Base-by-base conservation (phyloP, 2,888 invertebrate species). In the Calameuta filiformis region DNA sequence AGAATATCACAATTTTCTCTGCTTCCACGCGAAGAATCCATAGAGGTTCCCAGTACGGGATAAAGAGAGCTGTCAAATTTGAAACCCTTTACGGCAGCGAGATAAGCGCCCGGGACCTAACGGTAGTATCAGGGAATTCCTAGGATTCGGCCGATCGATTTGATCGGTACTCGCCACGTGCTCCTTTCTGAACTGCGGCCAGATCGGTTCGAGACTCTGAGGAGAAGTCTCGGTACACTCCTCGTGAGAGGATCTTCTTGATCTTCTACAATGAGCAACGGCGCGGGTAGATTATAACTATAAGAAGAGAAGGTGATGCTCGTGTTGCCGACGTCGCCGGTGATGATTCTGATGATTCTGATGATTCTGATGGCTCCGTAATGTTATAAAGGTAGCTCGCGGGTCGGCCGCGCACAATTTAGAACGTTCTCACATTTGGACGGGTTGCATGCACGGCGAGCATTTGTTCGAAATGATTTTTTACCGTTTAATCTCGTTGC, bases 401-500 rank as follows among this genome's bases (percentile, higher is more conserved):
- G 56, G 56, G 23, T 56, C 74, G 35, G 12, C 23, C 30, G 74
- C 23, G 78, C 78, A 69, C 73, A 81, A 77, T 81, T 76, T 75
- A 35, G 56, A 79, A 77, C 76, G 35, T 71, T 71, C 73, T 69
- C 69, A 71, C 76, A 79, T 77, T 74, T 69, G 76, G 76, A 73
- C 74, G 74, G 33, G 40, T 74, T 35, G 73, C 77, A 33, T 75
- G 77, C 75, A 56, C 56, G 75, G 37, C 68, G 30, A 77, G 78
- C 78, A 78, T 77, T 81, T 77, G 76, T 80, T 71, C 76, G 76
- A 68, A 35, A 35, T n/a, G 69, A 73, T 73, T 73, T 69, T 33
- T 75, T 56, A 76, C 77, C 77, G 80, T 81, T 79, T 77, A 81
- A 81, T 77, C 76, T 81, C 76, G 79, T 77, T 77, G 81, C 81